Percentiles rank a stretch among this genome's conserved stretches.
phyloP scores from a whole-genome alignment of 2,888 invertebrate species.

The Bimastos eiseni region DNA sequence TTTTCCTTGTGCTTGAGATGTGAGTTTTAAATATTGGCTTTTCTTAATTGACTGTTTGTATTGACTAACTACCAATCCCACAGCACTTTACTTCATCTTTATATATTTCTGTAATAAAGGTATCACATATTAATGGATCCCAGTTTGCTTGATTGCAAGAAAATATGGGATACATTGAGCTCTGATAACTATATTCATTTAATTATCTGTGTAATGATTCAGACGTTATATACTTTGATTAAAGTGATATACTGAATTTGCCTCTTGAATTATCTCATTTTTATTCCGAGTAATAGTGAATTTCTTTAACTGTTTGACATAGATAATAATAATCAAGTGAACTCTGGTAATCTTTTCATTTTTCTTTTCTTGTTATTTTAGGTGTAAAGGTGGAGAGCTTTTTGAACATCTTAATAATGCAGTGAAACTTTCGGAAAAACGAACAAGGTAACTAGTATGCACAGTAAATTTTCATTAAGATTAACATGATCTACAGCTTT shows the following conservation, averaged over 20 bases:
- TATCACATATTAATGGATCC: too few species aligned
- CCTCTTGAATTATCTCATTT: not conserved
- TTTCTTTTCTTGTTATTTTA: conserved; percentile 40
- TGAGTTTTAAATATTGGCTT: conserved; percentile 48
- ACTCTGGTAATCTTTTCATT: not conserved
- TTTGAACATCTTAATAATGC: conserved; percentile 97
- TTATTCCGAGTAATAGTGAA: not conserved
- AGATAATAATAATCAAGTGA: not conserved
- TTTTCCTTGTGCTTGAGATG: conserved; percentile 83
- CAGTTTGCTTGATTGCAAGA: too few species aligned
- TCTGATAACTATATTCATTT: too few species aligned
- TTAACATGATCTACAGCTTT: conserved; percentile 23
- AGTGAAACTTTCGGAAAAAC: conserved; percentile 96
- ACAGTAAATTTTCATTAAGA: not conserved
- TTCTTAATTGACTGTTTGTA: not conserved
- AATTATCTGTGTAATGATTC: too few species aligned
- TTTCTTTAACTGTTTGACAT: not conserved
- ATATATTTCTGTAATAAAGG: too few species aligned
- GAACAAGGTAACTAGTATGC: conserved; percentile 67
- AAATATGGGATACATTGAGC: too few species aligned
- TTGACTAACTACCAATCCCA: not conserved
- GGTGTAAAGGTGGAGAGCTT: conserved; percentile 91
- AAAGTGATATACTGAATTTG: not conserved
- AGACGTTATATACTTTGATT: not conserved
- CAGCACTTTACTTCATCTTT: too few species aligned